Base-by-base conservation (phyloP, 23 tunicate species). In the Halocynthia roretzi region DNA sequence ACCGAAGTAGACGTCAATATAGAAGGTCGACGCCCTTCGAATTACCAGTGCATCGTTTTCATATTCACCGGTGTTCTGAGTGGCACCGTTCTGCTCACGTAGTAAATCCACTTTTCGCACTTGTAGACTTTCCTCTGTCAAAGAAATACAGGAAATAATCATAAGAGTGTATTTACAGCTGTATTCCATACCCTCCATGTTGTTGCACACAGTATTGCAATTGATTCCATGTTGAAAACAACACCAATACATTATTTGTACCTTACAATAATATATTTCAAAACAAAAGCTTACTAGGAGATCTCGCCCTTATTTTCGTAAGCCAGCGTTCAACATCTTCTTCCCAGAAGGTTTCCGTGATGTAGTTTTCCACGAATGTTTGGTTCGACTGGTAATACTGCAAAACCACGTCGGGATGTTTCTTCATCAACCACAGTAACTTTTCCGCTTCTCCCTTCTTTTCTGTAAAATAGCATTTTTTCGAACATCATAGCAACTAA, bases 311-410 rank as follows among this genome's bases (percentile, higher is more conserved):
- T 10, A 74, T 74, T 22, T 72, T 76, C n/a, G 55, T 62, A 60
- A 88, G 71, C 95, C 95, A 88, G 58, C 68, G 60, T 20, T 78
- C 70, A 8, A 83, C 87, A 54, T 82, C 86, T 23, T 66, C 81
- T 53, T 83, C 83, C 77, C 86, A 86, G 56, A 83, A 71, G 22
- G 68, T 78, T 53, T 83, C 54, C n/a, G 57, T 84, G 60, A 88
- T 82, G 71, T 83, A 88, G 8, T 83, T 74, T 40, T 83, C 84
- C 6, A 88, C 51, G 50, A 88, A 52, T 52, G 73, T 52, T 7
- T 78, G 87, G 62, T 88, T 78, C 12, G 88, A 65, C 64, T 83
- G 67, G 19, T 84, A 58, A 62, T 88, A 88, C 9, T 83, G 81
- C 44, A 17, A 8, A 71, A 88, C 61, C 77, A 88, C 86, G 19